Evolutionary conservation across 1,140 invertebrate genomes (phyloP), one percentile per base, ranked within the genome.

Genomic region (Papilio dardanus): DNA sequence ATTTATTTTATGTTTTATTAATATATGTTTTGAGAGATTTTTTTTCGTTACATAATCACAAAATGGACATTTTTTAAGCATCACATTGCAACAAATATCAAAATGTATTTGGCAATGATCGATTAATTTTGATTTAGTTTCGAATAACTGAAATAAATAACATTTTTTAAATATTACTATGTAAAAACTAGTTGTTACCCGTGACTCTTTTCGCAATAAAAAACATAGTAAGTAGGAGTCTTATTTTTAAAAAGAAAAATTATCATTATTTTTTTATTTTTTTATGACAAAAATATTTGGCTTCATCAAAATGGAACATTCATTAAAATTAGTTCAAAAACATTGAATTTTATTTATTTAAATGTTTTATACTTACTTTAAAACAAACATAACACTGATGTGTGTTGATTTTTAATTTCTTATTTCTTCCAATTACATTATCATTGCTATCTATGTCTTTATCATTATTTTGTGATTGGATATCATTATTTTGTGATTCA

Each of bases 361-460:
- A 24, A 66, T 10, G n/a, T 58, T 19, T 14, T 75, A 74, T 74
- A 79, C 80, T 78, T 76, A 91, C 89, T 82, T 88, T 87, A 76
- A 88, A 88, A 79, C 89, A 91, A 16, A 90, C 82, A 33, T 91
- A 91, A 58, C 89, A 91, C 24, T 91, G 87, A 75, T 90, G 85
- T 0, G 82, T 80, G 69, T 89, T 86, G 6, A 88, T 77, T 37
- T 80, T 86, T 19, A 86, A 40, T 74, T 84, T 88, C 14, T 71
- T 68, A 31, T 62, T 71, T 7, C 31, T 35, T 54, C 35, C 74
- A 14, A 74, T 71, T 66, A 65, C 69, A 31, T 79, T 28, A 50
- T 77, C 74, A 78, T 74, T 74, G 69, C 28, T 68, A 21, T 40
- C 10, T 28, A 14, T 74, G 40, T 71, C 4, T 12, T 30, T 68